Conservation (phyloP, 2,113 vertebrate species). For the Eretmodus cyanostictus region DNA sequence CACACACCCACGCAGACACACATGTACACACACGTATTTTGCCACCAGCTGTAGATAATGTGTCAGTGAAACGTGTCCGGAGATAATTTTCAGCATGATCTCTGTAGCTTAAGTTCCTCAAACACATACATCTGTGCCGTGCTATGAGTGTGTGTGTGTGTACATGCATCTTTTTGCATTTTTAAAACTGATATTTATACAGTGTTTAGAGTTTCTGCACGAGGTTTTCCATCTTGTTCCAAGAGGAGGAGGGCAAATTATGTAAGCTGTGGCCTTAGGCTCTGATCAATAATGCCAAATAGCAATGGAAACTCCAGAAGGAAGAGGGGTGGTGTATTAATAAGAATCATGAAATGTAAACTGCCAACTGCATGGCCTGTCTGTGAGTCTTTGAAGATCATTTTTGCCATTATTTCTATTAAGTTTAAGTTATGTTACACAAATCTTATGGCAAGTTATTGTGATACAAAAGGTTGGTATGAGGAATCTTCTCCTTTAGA, state of each 20-base stretch:
- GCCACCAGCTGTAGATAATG: neutral
- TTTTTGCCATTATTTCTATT: neutral
- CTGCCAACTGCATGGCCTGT: neutral
- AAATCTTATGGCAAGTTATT: neutral
- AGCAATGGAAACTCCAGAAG: neutral
- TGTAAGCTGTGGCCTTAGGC: neutral
- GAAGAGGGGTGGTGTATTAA: neutral
- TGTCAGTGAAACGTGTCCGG: slow-evolving; percentile 40
- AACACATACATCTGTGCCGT: neutral
- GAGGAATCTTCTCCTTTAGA: neutral
- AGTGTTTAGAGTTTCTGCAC: neutral
- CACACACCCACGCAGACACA: neutral
- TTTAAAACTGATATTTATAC: neutral
- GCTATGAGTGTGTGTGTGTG: neutral
- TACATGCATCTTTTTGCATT: neutral
- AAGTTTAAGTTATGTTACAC: neutral
- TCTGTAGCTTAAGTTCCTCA: neutral
- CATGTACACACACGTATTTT: neutral
- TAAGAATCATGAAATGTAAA: neutral
- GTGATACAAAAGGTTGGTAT: neutral
- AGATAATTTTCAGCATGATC: slow-evolving; percentile 16
- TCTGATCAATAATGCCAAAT: slow-evolving; percentile 58
- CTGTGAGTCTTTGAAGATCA: neutral
- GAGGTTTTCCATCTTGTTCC: neutral
- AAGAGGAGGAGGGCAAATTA: neutral